Base-by-base conservation (phyloP, 2,113 vertebrate genomes). In the Fregetta grallaria region DNA sequence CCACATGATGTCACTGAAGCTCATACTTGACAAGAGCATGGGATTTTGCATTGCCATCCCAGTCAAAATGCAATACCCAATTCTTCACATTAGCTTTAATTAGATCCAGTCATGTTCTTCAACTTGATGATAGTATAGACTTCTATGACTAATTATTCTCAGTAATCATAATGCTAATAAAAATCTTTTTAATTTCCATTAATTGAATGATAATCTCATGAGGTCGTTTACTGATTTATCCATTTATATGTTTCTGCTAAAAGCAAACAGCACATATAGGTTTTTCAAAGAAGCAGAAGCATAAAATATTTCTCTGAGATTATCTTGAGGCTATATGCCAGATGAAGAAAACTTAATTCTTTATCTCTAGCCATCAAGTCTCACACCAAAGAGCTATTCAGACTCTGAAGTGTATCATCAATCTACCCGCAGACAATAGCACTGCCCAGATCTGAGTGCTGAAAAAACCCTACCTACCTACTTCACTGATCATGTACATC, bases 1-100 rank as follows among this genome's bases (percentile, higher is more conserved):
- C 96, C 96, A 97, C 96, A 96, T 95, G 96, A 97, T 96, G 96
- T 97, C 96, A 97, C 96, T 95, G 96, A 96, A 97, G 96, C 93
- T 95, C 94, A 97, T 92, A 27, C 74, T 97, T 97, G 81, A 90
- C 71, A 83, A 70, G 42, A 92, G 55, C 50, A 45, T 59, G 74
- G 58, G 75, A 94, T 88, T 94, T 92, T 83, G 71, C 85, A 90
- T 94, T 96, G 90, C 85, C 82, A 34, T 93, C 85, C 74, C 47
- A 58, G 88, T 58, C 78, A 90, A 92, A 96, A 94, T 38, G 30
- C 70, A 85, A 38, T 42, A 87, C 40, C 47, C n/a, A 90, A 5
- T 76, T 70, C 85, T 50, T 82, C 62, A 29, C 19, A 73, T 93
- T 85, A 93, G 67, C 42, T 90, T 90, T 94, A 96, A 96, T 96